Base-by-base conservation (phyloP, 2,113 vertebrate species). In the Fulica atra region DNA sequence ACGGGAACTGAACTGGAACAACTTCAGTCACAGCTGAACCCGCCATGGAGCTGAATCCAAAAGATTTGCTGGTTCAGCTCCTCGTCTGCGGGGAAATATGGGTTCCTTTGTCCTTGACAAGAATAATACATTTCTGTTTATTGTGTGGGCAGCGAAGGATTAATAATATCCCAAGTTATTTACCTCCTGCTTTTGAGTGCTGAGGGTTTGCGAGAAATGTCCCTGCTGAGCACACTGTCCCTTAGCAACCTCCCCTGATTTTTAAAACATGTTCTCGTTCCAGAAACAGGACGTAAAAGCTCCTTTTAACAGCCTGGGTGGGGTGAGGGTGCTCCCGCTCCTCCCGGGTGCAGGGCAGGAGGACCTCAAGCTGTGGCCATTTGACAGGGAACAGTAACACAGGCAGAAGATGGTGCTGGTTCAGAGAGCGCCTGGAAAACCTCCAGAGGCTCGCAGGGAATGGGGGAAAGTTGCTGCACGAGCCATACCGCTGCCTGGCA, bases 21-120 rank as follows among this genome's bases (percentile, higher is more conserved):
- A 78, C 89, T 95, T 95, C 91, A 95, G 56, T 85, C 3, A 0
- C 91, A 72, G 63, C 70, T 74, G 70, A 94, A 94, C 81, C 77
- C 33, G 24, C 69, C 0, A 0, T 38, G 65, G 54, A 86, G 65
- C 64, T 33, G 72, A 70, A 91, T 95, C 61, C 42, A 76, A 94
- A 70, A 86, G 72, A 93, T 74, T 69, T 89, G 92, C 92, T 96
- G 83, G n/a, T 92, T 95, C 92, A 94, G 86, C 88, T 96, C 77
- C 91, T 93, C 9, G 14, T 86, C 56, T 78, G 40, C 4, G 2
- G 71, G 38, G 71, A 74, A 88, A 74, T 94, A 70, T 48, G 88
- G 85, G 38, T 36, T 94, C 48, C 72, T 90, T 96, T 92, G 88
- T 94, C 88, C 72, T 84, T 46, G 60, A 81, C 72, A 71, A 90